Conservation (phyloP, 2,797 vertebrate species). For the Odontamblyopus rebecca region DNA sequence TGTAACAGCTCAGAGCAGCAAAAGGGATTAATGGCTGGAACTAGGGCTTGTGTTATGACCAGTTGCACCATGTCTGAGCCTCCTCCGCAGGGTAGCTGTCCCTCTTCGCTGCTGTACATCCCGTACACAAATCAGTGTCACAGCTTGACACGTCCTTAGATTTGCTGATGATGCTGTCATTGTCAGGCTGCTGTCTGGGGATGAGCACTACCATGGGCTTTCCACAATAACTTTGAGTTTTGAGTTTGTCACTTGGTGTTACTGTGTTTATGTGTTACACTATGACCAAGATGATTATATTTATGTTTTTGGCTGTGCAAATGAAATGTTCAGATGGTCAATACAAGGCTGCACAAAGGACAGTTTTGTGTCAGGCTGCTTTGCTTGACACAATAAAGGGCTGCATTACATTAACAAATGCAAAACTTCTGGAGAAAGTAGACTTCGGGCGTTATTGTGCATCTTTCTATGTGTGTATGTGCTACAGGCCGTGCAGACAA, state of each 20-base stretch:
- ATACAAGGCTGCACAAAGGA: background rate
- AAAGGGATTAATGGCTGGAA: constrained; percentile 22
- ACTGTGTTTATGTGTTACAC: background rate
- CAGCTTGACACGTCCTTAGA: background rate
- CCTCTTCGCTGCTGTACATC: background rate
- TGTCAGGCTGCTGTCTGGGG: background rate
- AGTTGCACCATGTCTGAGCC: background rate
- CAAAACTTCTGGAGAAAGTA: background rate
- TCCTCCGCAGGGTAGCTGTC: background rate
- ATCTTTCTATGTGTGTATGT: constrained; percentile 15
- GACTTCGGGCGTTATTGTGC: background rate
- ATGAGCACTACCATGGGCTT: background rate
- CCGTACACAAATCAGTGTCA: background rate
- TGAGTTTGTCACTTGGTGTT: background rate
- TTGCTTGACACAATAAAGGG: background rate
- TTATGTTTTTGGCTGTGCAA: no score
- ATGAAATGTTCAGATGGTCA: no score
- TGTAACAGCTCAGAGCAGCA: constrained; percentile 35
- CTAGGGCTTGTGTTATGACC: constrained; percentile 23
- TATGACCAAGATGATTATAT: no score
- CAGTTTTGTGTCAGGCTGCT: background rate
- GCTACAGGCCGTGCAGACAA: constrained; percentile 29
- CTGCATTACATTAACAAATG: background rate
- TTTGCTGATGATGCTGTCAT: background rate
- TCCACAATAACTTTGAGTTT: background rate